Percentiles rank a stretch among this genome's conserved stretches.
Evolutionary conservation across 2,888 invertebrate species (phyloP).

Genomic region (Cantharis rustica): DNA sequence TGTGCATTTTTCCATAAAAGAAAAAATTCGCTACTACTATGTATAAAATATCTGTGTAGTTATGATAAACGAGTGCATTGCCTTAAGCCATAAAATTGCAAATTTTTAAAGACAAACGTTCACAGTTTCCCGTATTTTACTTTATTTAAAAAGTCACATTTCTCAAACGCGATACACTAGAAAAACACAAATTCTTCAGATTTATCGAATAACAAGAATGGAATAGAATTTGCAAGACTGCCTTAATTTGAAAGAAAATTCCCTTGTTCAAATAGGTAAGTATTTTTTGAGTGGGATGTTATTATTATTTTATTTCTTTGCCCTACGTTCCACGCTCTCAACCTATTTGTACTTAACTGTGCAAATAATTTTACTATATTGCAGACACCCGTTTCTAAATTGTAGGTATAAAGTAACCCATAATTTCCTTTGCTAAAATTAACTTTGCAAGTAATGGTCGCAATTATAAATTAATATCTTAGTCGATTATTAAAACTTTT

Average conservation of each 20-base stretch:
- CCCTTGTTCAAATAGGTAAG: background rate
- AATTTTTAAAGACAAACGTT: slow-evolving; percentile 1
- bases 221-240: background rate
- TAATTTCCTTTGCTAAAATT: background rate
- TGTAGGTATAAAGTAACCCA: background rate
- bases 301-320: background rate
- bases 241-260: background rate
- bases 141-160: background rate
- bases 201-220: background rate
- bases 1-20: background rate
- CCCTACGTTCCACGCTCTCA: background rate
- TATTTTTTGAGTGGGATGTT: background rate
- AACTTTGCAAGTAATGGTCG: background rate
- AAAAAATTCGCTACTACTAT: background rate
- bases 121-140: background rate
- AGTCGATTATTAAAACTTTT: background rate
- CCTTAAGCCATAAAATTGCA: background rate
- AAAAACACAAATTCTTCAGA: background rate
- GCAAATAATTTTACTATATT: background rate
- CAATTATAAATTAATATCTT: background rate
- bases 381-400: background rate
- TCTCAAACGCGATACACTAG: background rate
- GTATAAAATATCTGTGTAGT: background rate
- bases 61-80: background rate
- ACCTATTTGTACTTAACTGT: background rate